Base-by-base conservation (phyloP, 2,113 vertebrate genomes). In the Mustelus asterias region DNA sequence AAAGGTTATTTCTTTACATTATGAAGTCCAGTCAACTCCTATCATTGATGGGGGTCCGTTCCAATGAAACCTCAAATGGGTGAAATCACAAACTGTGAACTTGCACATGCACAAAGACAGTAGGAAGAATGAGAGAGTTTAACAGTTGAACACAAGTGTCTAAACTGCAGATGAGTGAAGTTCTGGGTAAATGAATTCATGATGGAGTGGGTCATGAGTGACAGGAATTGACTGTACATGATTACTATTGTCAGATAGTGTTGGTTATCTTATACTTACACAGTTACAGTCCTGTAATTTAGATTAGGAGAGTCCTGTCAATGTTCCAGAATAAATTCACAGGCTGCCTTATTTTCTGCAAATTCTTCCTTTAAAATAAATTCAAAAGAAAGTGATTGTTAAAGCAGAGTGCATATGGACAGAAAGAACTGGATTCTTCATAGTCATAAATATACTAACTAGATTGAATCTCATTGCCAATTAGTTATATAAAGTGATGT, bases 291-390 rank as follows among this genome's bases (percentile, higher is more conserved):
- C 3, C 41, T 70, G 26, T 94, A 94, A 72, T 72, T 48, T 72
- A 54, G 22, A 63, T 63, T 1, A 63, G 54, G 14, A 90, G 24
- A 90, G 18, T 48, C 48, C 54, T 14, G 29, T 70, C 94, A 72
- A 14, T 54, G 37, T 95, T 72, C 26, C 94, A 48, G 63, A 48
- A 44, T 70, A 72, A 44, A 29, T 95, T 54, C 13, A 44, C 65
- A 69, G 93, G 22, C 24, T 70, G 93, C 65, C 65, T 95, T 29
- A 95, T 95, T 24, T 72, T 72, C 41, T 76, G 41, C 41, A 29
- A 5, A 29, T 70, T 29, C 6, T 70, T 76, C 94, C 94, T 95
- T 95, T 70, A 72, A 95, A 95, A 95, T 95, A 95, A 94, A 72
- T 54, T 54, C 48, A 95, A 72, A 33, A 22, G 44, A 95, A 95